A percentile compares a stretch with the other conserved stretches of the same genome.
These are phyloP conservation scores for Spongilla lacustris DNA, from an alignment of 37 sponge, comb jelly and placozoan species.

Conservation along the genomic window DNA sequence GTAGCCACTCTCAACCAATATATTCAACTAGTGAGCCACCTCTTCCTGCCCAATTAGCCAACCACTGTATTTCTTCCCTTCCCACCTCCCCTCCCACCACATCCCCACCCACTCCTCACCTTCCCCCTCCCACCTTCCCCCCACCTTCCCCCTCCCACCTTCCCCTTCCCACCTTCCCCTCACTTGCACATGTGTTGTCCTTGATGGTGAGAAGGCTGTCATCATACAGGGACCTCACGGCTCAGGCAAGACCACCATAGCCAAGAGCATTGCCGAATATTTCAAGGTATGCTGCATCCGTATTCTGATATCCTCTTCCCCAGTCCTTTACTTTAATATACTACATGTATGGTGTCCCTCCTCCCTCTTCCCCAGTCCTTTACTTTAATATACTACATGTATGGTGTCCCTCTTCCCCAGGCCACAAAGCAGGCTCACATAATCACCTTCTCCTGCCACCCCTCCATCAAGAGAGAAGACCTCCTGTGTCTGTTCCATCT, in stretches of 20 bases:
- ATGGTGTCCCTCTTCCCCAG: conserved; percentile 8
- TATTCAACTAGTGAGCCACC: conserved; percentile 33
- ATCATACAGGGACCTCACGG: conserved; percentile 75
- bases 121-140: neutral
- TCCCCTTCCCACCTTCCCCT: too few relatives aligned
- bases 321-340: neutral
- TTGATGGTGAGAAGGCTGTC: conserved; percentile 53
- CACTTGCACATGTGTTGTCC: neutral
- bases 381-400: too few relatives aligned
- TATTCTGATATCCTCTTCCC: neutral
- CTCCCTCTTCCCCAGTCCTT: too few relatives aligned
- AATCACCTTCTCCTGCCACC: conserved; percentile 55
- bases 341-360: too few relatives aligned
- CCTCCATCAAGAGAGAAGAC: conserved; percentile 70
- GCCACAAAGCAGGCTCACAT: conserved; percentile 31
- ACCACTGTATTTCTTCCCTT: too few relatives aligned
- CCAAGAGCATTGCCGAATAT: conserved; percentile 52
- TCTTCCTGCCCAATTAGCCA: too few relatives aligned
- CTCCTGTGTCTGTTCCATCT: conserved; percentile 60
- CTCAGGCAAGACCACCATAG: conserved; percentile 69
- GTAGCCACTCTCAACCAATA: conserved; percentile 39
- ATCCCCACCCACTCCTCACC: too few relatives aligned
- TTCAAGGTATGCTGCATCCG: conserved; percentile 33
- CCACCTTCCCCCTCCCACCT: too few relatives aligned
- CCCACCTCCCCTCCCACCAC: too few relatives aligned